These are phyloP conservation scores for Thaleichthys pacificus DNA, from an alignment of 2,797 vertebrate species.

Conservation along the genomic window DNA sequence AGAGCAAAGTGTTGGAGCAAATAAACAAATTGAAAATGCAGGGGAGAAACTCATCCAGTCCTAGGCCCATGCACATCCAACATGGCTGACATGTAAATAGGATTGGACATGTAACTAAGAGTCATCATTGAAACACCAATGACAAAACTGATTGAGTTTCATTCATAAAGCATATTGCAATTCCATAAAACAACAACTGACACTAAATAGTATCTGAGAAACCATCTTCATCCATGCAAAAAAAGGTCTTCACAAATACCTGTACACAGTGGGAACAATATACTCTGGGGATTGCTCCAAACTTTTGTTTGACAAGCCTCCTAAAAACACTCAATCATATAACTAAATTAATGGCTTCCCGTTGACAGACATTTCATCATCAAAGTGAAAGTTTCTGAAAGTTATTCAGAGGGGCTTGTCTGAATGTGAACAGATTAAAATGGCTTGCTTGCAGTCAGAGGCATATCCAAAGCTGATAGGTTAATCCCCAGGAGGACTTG, in stretches of 20 bases:
- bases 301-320: conserved; percentile 63
- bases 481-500: conserved; percentile 64
- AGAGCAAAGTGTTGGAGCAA: conserved; percentile 11
- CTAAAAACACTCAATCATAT: conserved; percentile 70
- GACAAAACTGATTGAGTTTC: conserved; percentile 44
- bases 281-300: conserved; percentile 33
- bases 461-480: conserved; percentile 65
- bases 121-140: conserved; percentile 37
- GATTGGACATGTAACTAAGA: conserved; percentile 36
- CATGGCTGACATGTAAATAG: conserved; percentile 1
- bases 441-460: conserved; percentile 57
- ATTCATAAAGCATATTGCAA: conserved; percentile 15
- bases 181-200: neutral
- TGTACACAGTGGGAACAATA: no score
- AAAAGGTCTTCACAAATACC: neutral
- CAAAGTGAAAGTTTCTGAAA: conserved; percentile 66
- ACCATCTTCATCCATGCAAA: conserved; percentile 14
- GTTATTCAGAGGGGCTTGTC: conserved; percentile 66
- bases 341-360: conserved; percentile 65
- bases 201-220: neutral
- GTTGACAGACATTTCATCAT: conserved; percentile 78
- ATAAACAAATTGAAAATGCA: conserved; percentile 12
- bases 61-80: neutral
- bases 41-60: conserved; percentile 3
- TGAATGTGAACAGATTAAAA: conserved; percentile 70